These are phyloP conservation scores for Microctenopoma steveboyesi DNA, from an alignment of 2,797 vertebrate genomes.

Conservation along the genomic window DNA sequence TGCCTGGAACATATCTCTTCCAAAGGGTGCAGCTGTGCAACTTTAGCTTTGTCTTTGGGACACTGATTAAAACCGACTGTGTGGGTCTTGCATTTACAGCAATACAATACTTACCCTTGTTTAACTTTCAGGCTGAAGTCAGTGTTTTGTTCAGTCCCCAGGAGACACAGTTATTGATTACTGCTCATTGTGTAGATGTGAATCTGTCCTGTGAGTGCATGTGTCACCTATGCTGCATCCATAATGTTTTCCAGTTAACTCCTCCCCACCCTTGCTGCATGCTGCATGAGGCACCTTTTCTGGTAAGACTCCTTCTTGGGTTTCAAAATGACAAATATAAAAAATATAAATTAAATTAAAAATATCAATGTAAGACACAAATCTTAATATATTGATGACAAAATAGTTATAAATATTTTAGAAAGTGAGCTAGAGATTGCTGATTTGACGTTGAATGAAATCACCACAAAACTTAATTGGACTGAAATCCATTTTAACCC, in stretches of 20 bases:
- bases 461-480: too few species aligned
- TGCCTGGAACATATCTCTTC: constrained; percentile 43
- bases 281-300: constrained; percentile 91
- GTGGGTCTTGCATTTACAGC: constrained; percentile 8
- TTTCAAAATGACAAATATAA: constrained; percentile 39
- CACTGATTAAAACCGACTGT: constrained; percentile 57
- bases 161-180: constrained; percentile 23
- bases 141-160: constrained; percentile 45
- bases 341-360: not conserved
- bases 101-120: constrained; percentile 5
- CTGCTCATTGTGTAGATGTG: constrained; percentile 51
- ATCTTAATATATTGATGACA: too few species aligned
- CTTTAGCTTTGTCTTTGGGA: constrained; percentile 53
- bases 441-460: too few species aligned
- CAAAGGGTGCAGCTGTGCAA: constrained; percentile 37
- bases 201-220: constrained; percentile 70
- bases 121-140: constrained; percentile 27
- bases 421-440: too few species aligned
- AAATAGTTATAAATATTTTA: too few species aligned
- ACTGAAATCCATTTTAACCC: too few species aligned
- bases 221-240: constrained; percentile 85
- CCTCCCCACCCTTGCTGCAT: constrained; percentile 93
- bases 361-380: too few species aligned
- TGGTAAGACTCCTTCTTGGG: constrained; percentile 90
- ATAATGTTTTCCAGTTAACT: constrained; percentile 98